These are phyloP conservation scores for Cygnus atratus DNA, from an alignment of 2,113 vertebrate genomes.

Conservation along the genomic window DNA sequence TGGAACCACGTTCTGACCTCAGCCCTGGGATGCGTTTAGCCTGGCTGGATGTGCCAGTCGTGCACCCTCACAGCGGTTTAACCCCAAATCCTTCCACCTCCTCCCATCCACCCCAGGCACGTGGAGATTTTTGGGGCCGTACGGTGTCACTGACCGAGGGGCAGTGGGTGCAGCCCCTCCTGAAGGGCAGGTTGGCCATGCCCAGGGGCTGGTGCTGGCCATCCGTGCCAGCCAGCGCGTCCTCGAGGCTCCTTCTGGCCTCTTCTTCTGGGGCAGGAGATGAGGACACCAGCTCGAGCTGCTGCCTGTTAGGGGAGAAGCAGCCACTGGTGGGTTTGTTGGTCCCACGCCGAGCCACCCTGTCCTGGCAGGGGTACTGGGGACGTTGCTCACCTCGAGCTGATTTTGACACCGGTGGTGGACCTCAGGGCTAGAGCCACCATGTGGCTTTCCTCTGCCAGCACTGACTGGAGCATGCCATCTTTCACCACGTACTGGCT, in stretches of 20 bases:
- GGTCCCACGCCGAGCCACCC: background rate
- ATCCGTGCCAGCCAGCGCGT: background rate
- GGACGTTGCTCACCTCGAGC: constrained; percentile 34
- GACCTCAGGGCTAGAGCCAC: constrained; percentile 59
- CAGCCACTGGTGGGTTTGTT: rapidly evolving
- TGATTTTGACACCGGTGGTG: constrained; percentile 17
- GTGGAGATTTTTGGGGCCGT: background rate
- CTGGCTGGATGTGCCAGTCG: no score
- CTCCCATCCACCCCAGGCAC: no score
- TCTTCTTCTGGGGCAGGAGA: background rate
- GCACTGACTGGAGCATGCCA: constrained; percentile 26
- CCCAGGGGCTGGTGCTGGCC: background rate
- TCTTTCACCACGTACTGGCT: constrained; percentile 32
- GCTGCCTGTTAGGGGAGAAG: constrained; percentile 56
- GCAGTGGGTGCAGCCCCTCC: constrained; percentile 39
- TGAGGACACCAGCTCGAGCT: constrained; percentile 44
- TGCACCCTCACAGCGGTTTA: background rate
- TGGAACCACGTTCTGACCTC: background rate
- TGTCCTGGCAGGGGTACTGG: rapidly evolving
- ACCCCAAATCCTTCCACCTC: background rate
- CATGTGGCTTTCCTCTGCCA: constrained; percentile 60
- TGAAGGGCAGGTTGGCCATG: constrained; percentile 35
- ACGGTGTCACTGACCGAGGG: constrained; percentile 12
- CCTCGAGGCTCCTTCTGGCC: background rate
- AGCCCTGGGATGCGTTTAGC: background rate